Conservation (phyloP, 2,888 invertebrate genomes). For the Ganaspis brasiliensis region DNA sequence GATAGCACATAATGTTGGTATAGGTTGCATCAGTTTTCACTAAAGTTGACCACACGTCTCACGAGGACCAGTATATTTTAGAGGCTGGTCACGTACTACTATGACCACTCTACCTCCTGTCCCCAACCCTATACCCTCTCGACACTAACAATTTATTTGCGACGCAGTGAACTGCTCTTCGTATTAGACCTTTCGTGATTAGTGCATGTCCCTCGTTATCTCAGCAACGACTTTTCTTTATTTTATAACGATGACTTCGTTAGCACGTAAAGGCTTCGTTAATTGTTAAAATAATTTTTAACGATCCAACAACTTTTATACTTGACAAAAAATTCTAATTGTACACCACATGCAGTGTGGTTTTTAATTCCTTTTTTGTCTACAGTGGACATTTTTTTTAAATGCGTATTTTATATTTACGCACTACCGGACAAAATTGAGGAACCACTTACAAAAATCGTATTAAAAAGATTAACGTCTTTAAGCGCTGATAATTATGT, state of each 20-base stretch:
- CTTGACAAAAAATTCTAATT: not conserved
- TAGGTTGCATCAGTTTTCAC: constrained; percentile 39
- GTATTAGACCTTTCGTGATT: constrained; percentile 68
- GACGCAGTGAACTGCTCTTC: constrained; percentile 63
- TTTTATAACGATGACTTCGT: constrained; percentile 26
- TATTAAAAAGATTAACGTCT: no score
- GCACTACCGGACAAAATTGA: no score
- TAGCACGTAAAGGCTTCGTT: constrained; percentile 17
- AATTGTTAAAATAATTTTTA: constrained; percentile 13
- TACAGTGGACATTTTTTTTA: no score
- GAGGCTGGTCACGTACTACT: constrained; percentile 70
- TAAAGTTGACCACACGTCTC: constrained; percentile 43
- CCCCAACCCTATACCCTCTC: constrained; percentile 60
- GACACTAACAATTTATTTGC: constrained; percentile 71
- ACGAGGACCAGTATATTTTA: constrained; percentile 54
- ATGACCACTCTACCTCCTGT: constrained; percentile 61
- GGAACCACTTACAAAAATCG: no score
- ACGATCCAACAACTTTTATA: not conserved
- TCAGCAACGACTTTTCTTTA: constrained; percentile 43
- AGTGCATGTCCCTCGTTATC: constrained; percentile 65
- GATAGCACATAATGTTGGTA: constrained; percentile 34
- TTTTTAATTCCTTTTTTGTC: not conserved
- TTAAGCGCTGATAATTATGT: no score
- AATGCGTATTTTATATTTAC: no score
- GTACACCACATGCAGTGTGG: not conserved